Evolutionary conservation across 2,888 invertebrate genomes (phyloP), one percentile per base, ranked within the genome.

Genomic region (Crepidodera aurea): DNA sequence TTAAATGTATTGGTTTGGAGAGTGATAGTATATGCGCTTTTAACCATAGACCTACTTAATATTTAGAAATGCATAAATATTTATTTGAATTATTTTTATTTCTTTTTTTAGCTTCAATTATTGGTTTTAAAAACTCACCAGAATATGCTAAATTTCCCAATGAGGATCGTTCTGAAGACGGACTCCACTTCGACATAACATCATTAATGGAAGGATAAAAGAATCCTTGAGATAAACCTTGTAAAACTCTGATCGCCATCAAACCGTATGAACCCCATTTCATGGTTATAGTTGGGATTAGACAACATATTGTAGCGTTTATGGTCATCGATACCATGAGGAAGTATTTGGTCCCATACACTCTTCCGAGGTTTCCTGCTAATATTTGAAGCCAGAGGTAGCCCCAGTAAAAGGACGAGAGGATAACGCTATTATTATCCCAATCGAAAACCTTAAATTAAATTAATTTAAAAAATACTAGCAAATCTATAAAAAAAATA

Each of bases 361-460:
- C 8, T 29, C 48, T 48, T 1, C 15, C 29, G 8, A 48, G 27
- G 15, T 48, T 48, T 12, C 48, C 48, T 12, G 48, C 48, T 27
- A 29, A 10, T 48, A 48, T 5, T 48, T 48, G 48, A 13, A 48
- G 12, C 25, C 27, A 25, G 7, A 13, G 7, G 15, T 48, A 48
- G 1, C 48, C 48, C 48, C 48, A 48, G 10, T 48, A 48, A 48
- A 48, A 48, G 12, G 48, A 48, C 3, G 48, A 48, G 3, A 48
- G 27, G 1, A 48, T 4, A 27, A 48, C 8, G 6, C 48, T 27
- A 6, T 6, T 25, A 12, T 48, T 12, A 8, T 48, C 15, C 48
- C 48, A 48, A 19, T 48, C 48, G 8, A 15, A 48, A 25, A 48
- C 48, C 48, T 48, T 1, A 29, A 18, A 40, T n/a, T n/a, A n/a